A percentile compares a stretch with the other conserved stretches of the same genome.
These are phyloP conservation scores for Brachymystax lenok DNA, from an alignment of 2,797 vertebrate species.

Conservation along the genomic window DNA sequence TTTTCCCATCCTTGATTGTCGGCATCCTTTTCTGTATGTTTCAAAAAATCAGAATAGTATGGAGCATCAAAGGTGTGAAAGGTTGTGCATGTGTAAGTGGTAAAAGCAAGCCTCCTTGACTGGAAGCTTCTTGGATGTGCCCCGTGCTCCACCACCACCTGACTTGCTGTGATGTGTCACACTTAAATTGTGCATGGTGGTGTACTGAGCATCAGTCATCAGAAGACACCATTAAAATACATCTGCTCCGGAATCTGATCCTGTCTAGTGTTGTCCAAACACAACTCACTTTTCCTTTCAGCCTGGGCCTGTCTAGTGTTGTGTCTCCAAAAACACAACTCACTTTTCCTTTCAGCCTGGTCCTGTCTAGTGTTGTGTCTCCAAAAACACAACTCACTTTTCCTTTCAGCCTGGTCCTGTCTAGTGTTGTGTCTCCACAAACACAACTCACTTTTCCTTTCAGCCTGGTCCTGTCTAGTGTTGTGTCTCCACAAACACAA, in stretches of 20 bases:
- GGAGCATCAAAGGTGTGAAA: slow-evolving; percentile 2
- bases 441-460: too few species aligned
- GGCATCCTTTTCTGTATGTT: neutral
- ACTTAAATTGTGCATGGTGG: slow-evolving; percentile 24
- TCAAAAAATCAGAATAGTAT: neutral
- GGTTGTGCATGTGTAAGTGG: neutral
- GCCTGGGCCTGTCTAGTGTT: too few species aligned
- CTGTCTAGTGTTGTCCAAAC: slow-evolving; percentile 22
- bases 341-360: too few species aligned
- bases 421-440: too few species aligned
- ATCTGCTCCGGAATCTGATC: slow-evolving; percentile 55
- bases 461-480: too few species aligned
- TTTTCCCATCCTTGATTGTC: neutral
- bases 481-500: too few species aligned
- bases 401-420: too few species aligned
- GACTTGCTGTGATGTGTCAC: slow-evolving; percentile 26
- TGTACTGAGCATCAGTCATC: slow-evolving; percentile 30
- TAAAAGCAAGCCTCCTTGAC: neutral
- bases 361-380: too few species aligned
- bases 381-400: too few species aligned
- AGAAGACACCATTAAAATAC: slow-evolving; percentile 45
- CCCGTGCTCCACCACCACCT: slow-evolving; percentile 25
- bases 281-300: slow-evolving; percentile 40
- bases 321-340: too few species aligned
- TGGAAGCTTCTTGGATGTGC: neutral